Base-by-base conservation (phyloP, 2,113 vertebrate genomes). In the Arothron firmamentum region DNA sequence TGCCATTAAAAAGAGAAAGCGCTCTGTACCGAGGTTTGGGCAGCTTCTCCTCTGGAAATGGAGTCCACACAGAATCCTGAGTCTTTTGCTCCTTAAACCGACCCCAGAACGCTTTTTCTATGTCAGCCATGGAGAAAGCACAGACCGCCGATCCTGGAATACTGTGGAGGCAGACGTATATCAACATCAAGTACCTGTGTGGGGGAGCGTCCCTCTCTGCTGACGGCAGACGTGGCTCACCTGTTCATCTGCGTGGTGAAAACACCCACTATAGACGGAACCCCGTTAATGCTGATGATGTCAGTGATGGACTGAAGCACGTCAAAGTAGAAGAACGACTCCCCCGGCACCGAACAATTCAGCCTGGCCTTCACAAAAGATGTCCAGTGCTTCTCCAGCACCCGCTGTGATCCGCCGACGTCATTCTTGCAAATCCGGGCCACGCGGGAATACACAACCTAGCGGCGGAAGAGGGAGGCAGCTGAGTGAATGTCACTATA, bases 171-270 rank as follows among this genome's bases (percentile, higher is more conserved):
- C 31, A 52, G 61, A 15, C 50, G 31, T 1, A 31, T 0, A 43
- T 14, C 4, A 16, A 21, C 38, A 14, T 14, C 25, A 70, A 10
- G 4, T 6, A 41, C 10, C 17, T 1, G 9, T 46, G 47, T 49
- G n/a, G 50, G 18, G 14, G 14, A 14, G 10, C 11, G 4, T 19
- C 18, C 31, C 13, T 10, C 42, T 50, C 41, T 16, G 2, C 34
- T 11, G 3, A 16, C 21, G 3, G 52, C 53, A 19, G 34, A 47
- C 9, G 0, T 0, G 14, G 12, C 92, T 90, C 83, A 99, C 96
- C 96, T 99, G 92, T 99, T 99, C 78, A 98, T 92, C 88, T 98
- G 96, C 0, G 97, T 99, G 77, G 96, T 99, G 75, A 99, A 99
- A 53, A 99, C 96, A 0, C 96, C 97, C 0, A 98, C 91, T 56